A percentile compares a stretch with the other conserved stretches of the same genome.
phyloP scores from a whole-genome alignment of 1,140 invertebrate genomes.

The Papilio polytes region DNA sequence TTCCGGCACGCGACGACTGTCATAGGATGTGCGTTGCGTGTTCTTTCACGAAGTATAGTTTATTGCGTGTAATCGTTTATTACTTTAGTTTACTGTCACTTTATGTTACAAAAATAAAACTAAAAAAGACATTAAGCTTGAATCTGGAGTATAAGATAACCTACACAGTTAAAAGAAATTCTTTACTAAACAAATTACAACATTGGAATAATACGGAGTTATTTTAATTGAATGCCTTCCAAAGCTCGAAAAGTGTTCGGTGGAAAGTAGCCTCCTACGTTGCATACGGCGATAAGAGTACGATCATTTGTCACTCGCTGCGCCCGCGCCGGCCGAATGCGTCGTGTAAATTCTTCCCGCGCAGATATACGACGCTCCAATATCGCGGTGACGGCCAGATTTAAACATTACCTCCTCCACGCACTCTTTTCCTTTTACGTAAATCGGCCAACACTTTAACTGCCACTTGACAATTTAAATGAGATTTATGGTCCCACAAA shows the following conservation, averaged over 20 bases:
- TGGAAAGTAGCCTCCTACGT: conserved; percentile 42
- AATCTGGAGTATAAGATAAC: not conserved
- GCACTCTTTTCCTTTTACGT: conserved; percentile 49
- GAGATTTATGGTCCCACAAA: conserved; percentile 7
- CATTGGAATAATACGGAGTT: conserved; percentile 23
- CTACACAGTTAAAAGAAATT: not conserved
- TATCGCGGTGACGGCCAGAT: conserved; percentile 65
- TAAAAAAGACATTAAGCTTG: not conserved
- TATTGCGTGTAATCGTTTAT: not conserved
- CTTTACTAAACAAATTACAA: not conserved
- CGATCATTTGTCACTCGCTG: conserved; percentile 75
- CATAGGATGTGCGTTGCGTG: not conserved
- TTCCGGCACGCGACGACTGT: conserved; percentile 14
- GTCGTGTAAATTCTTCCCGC: conserved; percentile 76
- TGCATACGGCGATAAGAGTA: conserved; percentile 65
- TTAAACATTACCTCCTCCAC: conserved; percentile 59
- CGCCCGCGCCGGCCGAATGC: conserved; percentile 55
- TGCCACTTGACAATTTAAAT: conserved; percentile 28
- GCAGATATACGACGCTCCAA: conserved; percentile 71
- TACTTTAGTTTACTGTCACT: not conserved
- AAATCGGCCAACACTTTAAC: conserved; percentile 23
- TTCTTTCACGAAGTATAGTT: not conserved
- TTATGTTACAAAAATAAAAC: not conserved
- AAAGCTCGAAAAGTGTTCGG: conserved; percentile 54
- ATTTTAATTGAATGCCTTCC: conserved; percentile 33